Percentiles rank a stretch among this genome's conserved stretches.
Conservation (phyloP, 30 jellyfish, hydroid and myxozoan genomes). For the Clytia hemisphaerica region DNA sequence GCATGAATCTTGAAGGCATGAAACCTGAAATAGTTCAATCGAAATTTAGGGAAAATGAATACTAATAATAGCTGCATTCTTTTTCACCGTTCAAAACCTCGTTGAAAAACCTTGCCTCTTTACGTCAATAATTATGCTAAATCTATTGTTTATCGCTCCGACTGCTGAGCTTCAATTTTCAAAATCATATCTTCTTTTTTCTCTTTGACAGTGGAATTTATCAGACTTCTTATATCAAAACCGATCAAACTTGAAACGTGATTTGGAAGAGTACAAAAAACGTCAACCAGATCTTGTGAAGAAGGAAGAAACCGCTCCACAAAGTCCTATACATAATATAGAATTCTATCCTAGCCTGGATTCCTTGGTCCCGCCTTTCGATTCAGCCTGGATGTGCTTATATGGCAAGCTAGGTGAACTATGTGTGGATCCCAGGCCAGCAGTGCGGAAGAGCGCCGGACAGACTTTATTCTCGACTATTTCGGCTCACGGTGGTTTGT, state of each 20-base stretch:
- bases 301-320: conserved; percentile 29
- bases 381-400: conserved; percentile 90
- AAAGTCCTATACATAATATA: conserved; percentile 37
- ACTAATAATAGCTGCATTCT: too few species aligned
- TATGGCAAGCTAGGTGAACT: conserved; percentile 87
- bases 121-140: too few species aligned
- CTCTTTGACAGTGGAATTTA: conserved; percentile 64
- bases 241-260: conserved; percentile 70
- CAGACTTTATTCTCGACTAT: conserved; percentile 87
- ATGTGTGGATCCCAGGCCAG: conserved; percentile 99
- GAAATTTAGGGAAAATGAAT: too few species aligned
- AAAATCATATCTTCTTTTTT: neutral
- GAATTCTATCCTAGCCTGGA: conserved; percentile 49
- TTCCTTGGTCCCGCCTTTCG: conserved; percentile 67
- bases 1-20: too few species aligned
- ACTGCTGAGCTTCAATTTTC: too few species aligned
- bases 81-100: too few species aligned
- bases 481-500: conserved; percentile 92
- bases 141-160: too few species aligned
- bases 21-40: too few species aligned
- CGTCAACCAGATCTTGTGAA: conserved; percentile 44
- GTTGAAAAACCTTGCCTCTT: too few species aligned
- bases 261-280: conserved; percentile 23
- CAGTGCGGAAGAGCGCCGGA: conserved; percentile 97
- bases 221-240: conserved; percentile 90